Evolutionary conservation across 2,113 vertebrate genomes (phyloP).

Genomic region (Balaenoptera acutorostrata): DNA sequence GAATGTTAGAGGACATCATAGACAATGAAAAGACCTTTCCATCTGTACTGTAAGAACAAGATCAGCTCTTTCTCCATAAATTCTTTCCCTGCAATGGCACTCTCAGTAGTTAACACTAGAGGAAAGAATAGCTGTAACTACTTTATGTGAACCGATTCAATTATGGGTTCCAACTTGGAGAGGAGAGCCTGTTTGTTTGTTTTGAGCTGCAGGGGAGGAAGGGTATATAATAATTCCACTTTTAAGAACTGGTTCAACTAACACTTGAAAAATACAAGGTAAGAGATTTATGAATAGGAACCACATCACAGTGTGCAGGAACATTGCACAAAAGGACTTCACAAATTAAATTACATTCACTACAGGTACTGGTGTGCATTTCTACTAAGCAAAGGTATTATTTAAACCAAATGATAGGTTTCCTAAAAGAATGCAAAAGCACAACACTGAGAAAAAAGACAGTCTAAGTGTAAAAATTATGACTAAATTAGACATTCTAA

Average conservation of each 20-base stretch:
- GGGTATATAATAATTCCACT: not conserved
- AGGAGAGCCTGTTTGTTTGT: not conserved
- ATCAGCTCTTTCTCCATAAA: not conserved
- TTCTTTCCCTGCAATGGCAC: not conserved
- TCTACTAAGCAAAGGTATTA: conserved; percentile 14
- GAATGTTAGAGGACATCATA: not conserved
- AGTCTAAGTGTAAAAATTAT: not conserved
- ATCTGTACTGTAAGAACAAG: not conserved
- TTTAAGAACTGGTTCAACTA: not conserved
- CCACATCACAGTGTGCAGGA: not conserved
- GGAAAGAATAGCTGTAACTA: not conserved
- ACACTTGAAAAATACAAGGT: conserved; percentile 15
- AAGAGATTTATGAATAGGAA: conserved; percentile 6
- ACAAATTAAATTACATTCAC: conserved; percentile 21
- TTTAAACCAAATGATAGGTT: conserved; percentile 36
- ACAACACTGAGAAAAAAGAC: not conserved
- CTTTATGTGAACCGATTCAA: not conserved
- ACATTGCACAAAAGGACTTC: not conserved
- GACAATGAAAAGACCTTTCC: not conserved
- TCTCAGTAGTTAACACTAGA: not conserved
- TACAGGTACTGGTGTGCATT: not conserved
- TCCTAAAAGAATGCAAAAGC: not conserved
- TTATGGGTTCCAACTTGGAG: not conserved
- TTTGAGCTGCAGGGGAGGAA: not conserved
- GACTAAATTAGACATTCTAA: conserved; percentile 1